Percentiles rank a stretch among this genome's conserved stretches.
phyloP scores from a whole-genome alignment of 2,888 invertebrate genomes.

The Campaea margaritaria region DNA sequence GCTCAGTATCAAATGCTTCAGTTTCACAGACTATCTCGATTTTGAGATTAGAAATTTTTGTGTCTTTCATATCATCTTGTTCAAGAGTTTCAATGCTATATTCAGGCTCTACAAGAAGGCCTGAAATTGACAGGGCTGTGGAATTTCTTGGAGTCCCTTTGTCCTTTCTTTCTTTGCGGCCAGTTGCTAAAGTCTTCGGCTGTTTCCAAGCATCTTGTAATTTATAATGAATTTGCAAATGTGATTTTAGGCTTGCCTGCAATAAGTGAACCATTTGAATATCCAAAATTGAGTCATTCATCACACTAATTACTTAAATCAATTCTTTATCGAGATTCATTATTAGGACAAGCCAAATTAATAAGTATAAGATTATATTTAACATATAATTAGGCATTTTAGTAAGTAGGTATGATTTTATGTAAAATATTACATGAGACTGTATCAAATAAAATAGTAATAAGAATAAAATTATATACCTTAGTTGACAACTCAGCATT shows the following conservation, averaged over 20 bases:
- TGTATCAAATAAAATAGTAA: not conserved
- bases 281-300: constrained; percentile 4
- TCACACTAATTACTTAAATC: not conserved
- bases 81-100: not conserved
- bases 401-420: too few species aligned
- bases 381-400: too few species aligned
- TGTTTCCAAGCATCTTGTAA: constrained; percentile 21
- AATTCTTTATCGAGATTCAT: too few species aligned
- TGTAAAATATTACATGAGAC: too few species aligned
- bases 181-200: constrained; percentile 56
- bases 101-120: constrained; percentile 44
- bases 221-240: constrained; percentile 48
- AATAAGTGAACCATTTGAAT: constrained; percentile 11
- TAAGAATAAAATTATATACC: constrained; percentile 47
- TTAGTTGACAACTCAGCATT: constrained; percentile 65
- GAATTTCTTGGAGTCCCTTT: constrained; percentile 58
- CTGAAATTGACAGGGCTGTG: constrained; percentile 69
- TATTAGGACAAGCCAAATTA: too few species aligned
- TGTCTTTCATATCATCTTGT: not conserved
- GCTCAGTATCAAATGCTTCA: too few species aligned
- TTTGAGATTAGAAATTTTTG: too few species aligned
- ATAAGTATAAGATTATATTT: too few species aligned
- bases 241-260: constrained; percentile 65
- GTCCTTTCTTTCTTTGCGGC: constrained; percentile 70
- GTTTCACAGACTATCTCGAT: too few species aligned